Evolutionary conservation across 1,140 invertebrate species (phyloP), one percentile per base, ranked within the genome.

Genomic region (Muscidifurax raptorellus): DNA sequence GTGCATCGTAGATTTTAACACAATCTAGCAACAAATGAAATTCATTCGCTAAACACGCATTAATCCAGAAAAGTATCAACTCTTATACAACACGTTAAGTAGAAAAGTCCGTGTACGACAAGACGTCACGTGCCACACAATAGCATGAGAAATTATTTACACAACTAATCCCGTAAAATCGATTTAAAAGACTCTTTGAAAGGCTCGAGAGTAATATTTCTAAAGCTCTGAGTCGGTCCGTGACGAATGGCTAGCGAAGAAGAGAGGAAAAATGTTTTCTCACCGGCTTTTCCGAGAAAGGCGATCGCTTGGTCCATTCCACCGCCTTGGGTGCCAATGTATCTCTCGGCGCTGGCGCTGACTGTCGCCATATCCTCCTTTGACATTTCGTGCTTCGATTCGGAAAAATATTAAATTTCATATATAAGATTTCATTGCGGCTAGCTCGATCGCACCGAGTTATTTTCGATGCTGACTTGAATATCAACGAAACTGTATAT

Each of bases 301-400:
- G 97, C 97, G 89, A 99, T 99, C 0, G 99, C 98, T 94, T 99
- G 99, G 92, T 99, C 99, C 99, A 99, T 99, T 86, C 99, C 99
- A 64, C 99, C 99, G 40, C 99, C 98, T 93, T 98, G 95, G 12
- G 97, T 98, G 22, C 99, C 99, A 88, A 99, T 98, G 87, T 97
- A 98, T 86, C 96, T 94, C 94, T 99, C 99, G 90, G 96, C 96
- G 86, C 94, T 93, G 0, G 98, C 98, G 93, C 98, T 98, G 76
- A 99, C 90, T 66, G 95, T 95, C 6, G 99, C 98, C 86, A 99
- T 93, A 83, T 97, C 95, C 84, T 95, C 94, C 93, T 97, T 97
- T 76, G 94, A 93, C 85, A 97, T 89, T 25, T 87, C 83, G 52
- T 85, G 86, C 92, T 93, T 72, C 47, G 84, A 87, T 18, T 25